phyloP scores from a whole-genome alignment of 1,140 invertebrate species.

The Brachionus rotundiformis region DNA sequence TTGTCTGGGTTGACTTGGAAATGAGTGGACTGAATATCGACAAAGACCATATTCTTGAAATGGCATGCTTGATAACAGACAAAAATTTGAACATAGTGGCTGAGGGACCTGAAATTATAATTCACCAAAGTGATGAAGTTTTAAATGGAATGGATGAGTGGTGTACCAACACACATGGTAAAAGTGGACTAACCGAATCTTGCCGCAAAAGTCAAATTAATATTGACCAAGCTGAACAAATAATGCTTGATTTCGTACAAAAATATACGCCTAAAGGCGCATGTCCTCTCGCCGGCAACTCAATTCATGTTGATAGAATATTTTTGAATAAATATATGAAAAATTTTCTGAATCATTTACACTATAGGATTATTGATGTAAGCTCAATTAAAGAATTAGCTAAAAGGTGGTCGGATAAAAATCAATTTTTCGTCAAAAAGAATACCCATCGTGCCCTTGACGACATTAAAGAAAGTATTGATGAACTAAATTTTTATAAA shows the following conservation, averaged over 20 bases:
- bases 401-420: slow-evolving; percentile 61
- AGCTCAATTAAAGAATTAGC: slow-evolving; percentile 82
- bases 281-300: slow-evolving; percentile 83
- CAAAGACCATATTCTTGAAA: slow-evolving; percentile 79
- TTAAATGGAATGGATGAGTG: slow-evolving; percentile 79
- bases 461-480: slow-evolving; percentile 83
- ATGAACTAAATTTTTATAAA: slow-evolving; percentile 77
- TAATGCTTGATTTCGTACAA: slow-evolving; percentile 74
- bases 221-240: slow-evolving; percentile 71
- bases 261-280: slow-evolving; percentile 70
- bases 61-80: slow-evolving; percentile 84
- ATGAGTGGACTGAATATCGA: slow-evolving; percentile 79
- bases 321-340: slow-evolving; percentile 64
- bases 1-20: slow-evolving; percentile 60
- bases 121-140: slow-evolving; percentile 75
- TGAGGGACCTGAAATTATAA: slow-evolving; percentile 73
- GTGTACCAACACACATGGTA: slow-evolving; percentile 75
- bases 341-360: slow-evolving; percentile 72
- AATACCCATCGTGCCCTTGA: slow-evolving; percentile 68
- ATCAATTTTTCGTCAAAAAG: background rate
- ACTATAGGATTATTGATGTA: slow-evolving; percentile 91
- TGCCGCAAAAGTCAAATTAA: slow-evolving; percentile 72
- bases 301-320: slow-evolving; percentile 75
- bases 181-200: slow-evolving; percentile 75
- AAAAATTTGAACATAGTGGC: slow-evolving; percentile 50